These are phyloP conservation scores for Myotis vivesi DNA, from an alignment of 2,797 vertebrate genomes.

Conservation along the genomic window DNA sequence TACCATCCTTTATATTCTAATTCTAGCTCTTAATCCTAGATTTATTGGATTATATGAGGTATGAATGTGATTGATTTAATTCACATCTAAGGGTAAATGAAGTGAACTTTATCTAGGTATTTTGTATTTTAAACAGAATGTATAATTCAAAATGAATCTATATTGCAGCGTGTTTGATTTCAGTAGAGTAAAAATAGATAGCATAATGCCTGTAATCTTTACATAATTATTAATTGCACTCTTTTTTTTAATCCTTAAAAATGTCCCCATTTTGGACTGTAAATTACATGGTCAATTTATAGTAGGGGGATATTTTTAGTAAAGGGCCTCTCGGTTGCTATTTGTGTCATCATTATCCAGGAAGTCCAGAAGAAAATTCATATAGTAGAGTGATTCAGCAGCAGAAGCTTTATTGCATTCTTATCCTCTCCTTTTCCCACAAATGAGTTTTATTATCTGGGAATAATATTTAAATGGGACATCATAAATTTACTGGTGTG, in stretches of 20 bases:
- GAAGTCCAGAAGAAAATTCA: neutral
- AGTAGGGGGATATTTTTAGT: neutral
- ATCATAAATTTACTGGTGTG: neutral
- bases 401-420: neutral
- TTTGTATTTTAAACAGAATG: slow-evolving; percentile 26
- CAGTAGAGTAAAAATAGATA: neutral
- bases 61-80: neutral
- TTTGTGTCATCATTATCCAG: neutral
- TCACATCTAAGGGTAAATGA: neutral
- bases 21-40: neutral
- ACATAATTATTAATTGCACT: neutral
- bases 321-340: neutral
- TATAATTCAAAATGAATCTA: neutral
- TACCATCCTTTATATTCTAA: neutral
- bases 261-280: neutral
- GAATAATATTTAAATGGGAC: slow-evolving; percentile 14
- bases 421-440: neutral
- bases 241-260: neutral
- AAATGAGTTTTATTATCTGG: neutral
- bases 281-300: neutral
- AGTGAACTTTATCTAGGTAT: neutral
- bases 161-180: neutral
- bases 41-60: neutral
- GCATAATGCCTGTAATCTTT: neutral
- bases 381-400: neutral